These are phyloP conservation scores for Parnassius apollo DNA, from an alignment of 2,888 invertebrate species.

Conservation along the genomic window DNA sequence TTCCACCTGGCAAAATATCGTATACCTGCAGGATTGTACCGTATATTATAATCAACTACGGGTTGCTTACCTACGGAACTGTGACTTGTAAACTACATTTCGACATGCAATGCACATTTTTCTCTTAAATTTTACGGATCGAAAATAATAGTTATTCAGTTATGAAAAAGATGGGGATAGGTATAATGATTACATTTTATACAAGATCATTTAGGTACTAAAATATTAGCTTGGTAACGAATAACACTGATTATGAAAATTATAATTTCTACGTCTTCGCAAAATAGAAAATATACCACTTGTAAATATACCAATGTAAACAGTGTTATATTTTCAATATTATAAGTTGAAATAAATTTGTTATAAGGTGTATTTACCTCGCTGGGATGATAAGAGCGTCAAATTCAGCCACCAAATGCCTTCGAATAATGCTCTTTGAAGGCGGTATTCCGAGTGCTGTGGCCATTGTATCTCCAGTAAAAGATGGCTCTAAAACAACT, in stretches of 20 bases:
- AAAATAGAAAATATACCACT: constrained; percentile 9
- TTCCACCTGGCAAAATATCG: constrained; percentile 92
- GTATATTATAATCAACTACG: constrained; percentile 79
- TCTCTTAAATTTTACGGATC: constrained; percentile 22
- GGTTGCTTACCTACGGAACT: constrained; percentile 64
- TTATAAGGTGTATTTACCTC: constrained; percentile 82
- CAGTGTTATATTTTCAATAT: constrained; percentile 22
- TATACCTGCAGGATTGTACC: constrained; percentile 85
- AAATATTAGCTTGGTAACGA: background rate
- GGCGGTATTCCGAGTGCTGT: constrained; percentile 95
- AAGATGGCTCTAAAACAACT: constrained; percentile 95
- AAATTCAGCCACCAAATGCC: constrained; percentile 94
- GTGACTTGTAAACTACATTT: constrained; percentile 45
- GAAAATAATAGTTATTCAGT: constrained; percentile 26
- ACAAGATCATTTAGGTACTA: background rate
- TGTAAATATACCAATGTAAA: background rate
- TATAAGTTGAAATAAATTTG: background rate
- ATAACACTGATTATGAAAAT: background rate
- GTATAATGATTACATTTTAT: background rate
- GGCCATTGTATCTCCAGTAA: constrained; percentile 97
- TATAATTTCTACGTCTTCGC: constrained; percentile 12
- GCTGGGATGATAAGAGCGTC: constrained; percentile 95
- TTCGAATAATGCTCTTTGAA: constrained; percentile 94
- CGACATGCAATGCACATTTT: constrained; percentile 54
- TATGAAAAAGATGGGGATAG: constrained; percentile 2